Evolutionary conservation across 2,797 vertebrate species (phyloP), one percentile per base, ranked within the genome.

Genomic region (Sebastes dallii): DNA sequence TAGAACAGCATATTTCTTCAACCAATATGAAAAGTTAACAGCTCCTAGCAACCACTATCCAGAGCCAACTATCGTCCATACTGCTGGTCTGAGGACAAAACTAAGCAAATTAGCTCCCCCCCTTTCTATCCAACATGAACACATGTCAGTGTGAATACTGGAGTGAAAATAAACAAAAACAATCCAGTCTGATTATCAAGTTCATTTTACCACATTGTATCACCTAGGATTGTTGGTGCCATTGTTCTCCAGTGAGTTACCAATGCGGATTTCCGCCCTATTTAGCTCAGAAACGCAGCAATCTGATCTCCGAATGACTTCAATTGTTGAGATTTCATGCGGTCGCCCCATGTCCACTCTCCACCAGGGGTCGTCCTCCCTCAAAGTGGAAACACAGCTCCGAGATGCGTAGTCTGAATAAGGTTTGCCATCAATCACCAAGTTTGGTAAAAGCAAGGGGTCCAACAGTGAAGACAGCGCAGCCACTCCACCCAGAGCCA

Each of bases 351-450:
- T 2, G 71, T 75, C 72, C 58, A 80, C 3, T 11, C 66, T 74
- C 72, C 65, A 80, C 78, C 78, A 80, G 56, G 78, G 72, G 18
- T 25, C 5, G 0, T 3, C 1, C 50, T 75, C n/a, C 1, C 0
- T 0, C 14, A 0, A 0, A 32, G 55, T 62, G 30, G 24, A 3
- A 9, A 2, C 2, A n/a, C 77, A 79, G 70, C 62, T 67, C 42
- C 0, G 0, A 2, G 9, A 1, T 1, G 0, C 1, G 4, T 8
- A 42, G 14, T 1, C 0, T 5, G 52, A 3, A 36, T 18, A 1
- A 34, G 10, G 0, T 22, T 14, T 32, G 4, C 50, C 66, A n/a
- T 80, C 72, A 9, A 50, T 75, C 8, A 1, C 71, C 5, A 16
- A 0, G 3, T 20, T 42, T 3, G 78, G 1, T 34, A 1, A 16